Percentiles rank a stretch among this genome's conserved stretches.
Conservation (phyloP, 2,888 invertebrate species). For the Parasteatoda lunata region DNA sequence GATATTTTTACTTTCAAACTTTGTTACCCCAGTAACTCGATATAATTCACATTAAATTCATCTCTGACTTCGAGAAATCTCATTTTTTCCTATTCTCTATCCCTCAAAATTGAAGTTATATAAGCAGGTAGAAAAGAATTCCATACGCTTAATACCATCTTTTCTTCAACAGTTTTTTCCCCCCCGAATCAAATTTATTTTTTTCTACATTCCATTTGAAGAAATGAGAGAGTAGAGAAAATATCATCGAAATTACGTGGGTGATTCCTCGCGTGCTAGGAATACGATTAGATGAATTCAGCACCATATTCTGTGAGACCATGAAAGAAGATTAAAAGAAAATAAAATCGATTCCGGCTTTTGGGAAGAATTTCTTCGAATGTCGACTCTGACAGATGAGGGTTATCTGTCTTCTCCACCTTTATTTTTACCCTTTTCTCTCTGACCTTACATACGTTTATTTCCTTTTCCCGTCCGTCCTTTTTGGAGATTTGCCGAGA, state of each 20-base stretch:
- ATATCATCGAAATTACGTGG: conserved; percentile 31
- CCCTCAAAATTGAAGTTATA: no score
- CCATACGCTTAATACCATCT: no score
- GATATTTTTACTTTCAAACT: no score
- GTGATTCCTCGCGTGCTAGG: conserved; percentile 26
- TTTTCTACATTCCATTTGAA: not conserved
- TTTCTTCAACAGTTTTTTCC: not conserved
- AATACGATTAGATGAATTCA: conserved; percentile 17
- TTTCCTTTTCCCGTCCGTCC: conserved; percentile 10
- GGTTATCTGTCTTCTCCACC: conserved; percentile 23
- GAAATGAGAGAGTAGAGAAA: not conserved
- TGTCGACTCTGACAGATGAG: conserved; percentile 48
- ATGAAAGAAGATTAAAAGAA: conserved; percentile 37
- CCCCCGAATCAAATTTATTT: not conserved
- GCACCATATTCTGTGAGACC: conserved; percentile 4
- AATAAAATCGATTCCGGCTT: conserved; percentile 12
- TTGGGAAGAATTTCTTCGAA: conserved; percentile 42
- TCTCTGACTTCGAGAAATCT: no score
- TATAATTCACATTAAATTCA: no score
- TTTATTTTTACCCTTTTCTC: conserved; percentile 9
- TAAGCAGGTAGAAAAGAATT: no score
- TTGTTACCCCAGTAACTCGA: no score
- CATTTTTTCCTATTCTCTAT: no score
- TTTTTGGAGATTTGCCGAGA: not conserved
- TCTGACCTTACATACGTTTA: conserved; percentile 35